Percentiles rank a stretch among this genome's conserved stretches.
These are phyloP conservation scores for Acanthornis magna DNA, from an alignment of 2,797 vertebrate genomes.

Conservation along the genomic window DNA sequence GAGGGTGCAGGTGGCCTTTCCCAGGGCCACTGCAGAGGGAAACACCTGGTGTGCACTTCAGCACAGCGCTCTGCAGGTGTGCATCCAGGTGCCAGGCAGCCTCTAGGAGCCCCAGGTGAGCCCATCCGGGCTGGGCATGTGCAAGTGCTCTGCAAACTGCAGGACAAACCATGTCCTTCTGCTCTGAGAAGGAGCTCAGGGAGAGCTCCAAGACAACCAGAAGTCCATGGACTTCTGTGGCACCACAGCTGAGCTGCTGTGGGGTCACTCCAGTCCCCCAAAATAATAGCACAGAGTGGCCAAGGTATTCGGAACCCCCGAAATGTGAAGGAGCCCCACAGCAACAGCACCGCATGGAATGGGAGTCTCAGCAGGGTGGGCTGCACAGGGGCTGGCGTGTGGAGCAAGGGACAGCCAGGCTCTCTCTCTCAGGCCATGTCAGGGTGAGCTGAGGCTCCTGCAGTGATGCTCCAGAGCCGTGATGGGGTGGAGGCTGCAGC, in stretches of 20 bases:
- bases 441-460: not conserved
- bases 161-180: not conserved
- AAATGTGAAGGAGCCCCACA: fast-evolving
- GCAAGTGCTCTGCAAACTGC: not conserved
- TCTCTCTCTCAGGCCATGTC: not conserved
- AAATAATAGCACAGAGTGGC: not conserved
- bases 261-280: not conserved
- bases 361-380: not conserved
- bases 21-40: not conserved
- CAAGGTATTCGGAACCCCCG: not conserved
- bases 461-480: not conserved
- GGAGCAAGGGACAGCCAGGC: not conserved
- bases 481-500: not conserved
- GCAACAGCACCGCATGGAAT: fast-evolving
- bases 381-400: fast-evolving
- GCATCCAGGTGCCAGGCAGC: not conserved
- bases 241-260: not conserved
- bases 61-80: not conserved
- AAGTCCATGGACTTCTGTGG: not conserved
- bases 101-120: not conserved
- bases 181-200: not conserved
- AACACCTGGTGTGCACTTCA: not conserved
- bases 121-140: not conserved
- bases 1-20: not conserved
- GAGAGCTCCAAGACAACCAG: not conserved